Evolutionary conservation across 2,888 invertebrate species (phyloP).

Genomic region (Leuctra nigra): DNA sequence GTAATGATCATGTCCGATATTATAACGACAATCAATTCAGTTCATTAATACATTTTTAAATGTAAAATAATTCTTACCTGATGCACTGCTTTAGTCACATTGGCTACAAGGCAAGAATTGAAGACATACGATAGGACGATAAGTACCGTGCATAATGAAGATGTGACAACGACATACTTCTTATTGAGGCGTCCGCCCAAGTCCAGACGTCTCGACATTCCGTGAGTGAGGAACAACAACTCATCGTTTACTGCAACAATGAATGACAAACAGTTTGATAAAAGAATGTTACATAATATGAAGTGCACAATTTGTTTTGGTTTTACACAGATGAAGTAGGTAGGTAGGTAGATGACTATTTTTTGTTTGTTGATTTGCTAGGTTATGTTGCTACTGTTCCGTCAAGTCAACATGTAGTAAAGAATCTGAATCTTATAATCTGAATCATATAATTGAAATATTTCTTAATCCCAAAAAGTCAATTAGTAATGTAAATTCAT

Average conservation of each 20-base stretch:
- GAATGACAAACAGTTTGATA: too few relatives aligned
- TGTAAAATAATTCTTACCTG: constrained; percentile 39
- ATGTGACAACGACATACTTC: constrained; percentile 33
- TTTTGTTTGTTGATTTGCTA: too few relatives aligned
- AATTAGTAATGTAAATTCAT: too few relatives aligned
- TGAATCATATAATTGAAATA: too few relatives aligned
- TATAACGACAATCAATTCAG: background rate
- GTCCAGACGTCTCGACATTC: constrained; percentile 24
- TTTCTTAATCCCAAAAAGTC: too few relatives aligned
- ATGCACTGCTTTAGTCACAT: constrained; percentile 47
- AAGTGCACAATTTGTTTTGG: too few relatives aligned
- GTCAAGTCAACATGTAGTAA: too few relatives aligned
- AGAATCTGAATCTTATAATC: too few relatives aligned
- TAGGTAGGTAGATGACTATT: too few relatives aligned
- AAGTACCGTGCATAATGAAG: constrained; percentile 45
- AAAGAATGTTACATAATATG: too few relatives aligned
- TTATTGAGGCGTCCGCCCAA: constrained; percentile 27
- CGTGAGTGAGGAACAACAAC: background rate
- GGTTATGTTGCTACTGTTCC: too few relatives aligned
- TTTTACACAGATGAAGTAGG: too few relatives aligned
- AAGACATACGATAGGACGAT: constrained; percentile 53
- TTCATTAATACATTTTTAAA: constrained; percentile 13
- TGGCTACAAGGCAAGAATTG: constrained; percentile 51
- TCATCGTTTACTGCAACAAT: constrained; percentile 12
- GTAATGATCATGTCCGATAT: constrained; percentile 3